These are phyloP conservation scores for Dromiciops gliroides DNA, from an alignment of 2,113 vertebrate species.

Conservation along the genomic window DNA sequence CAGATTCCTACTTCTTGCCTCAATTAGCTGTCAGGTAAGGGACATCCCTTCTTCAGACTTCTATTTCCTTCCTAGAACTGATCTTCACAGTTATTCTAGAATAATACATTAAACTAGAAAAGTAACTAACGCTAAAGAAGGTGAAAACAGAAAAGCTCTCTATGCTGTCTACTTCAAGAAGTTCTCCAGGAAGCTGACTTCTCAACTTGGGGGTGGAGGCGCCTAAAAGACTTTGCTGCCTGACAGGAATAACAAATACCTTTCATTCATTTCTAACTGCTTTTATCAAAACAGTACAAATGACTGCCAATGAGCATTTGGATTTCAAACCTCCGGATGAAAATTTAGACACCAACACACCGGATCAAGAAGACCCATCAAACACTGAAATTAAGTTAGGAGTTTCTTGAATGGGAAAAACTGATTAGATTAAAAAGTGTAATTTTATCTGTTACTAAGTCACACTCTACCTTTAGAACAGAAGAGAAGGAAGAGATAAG, in stretches of 20 bases:
- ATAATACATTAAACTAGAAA: not conserved
- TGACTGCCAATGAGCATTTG: slow-evolving; percentile 6
- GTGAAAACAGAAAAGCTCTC: not conserved
- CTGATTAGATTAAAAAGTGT: not conserved
- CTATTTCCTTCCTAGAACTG: not conserved
- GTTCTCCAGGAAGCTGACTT: slow-evolving; percentile 8
- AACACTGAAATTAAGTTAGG: slow-evolving; percentile 1
- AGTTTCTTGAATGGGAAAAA: not conserved
- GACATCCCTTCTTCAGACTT: not conserved
- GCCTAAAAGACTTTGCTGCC: not conserved
- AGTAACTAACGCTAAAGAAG: not conserved
- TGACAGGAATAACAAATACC: not conserved
- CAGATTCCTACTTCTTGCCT: not conserved
- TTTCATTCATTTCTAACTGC: slow-evolving; percentile 14
- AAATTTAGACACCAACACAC: slow-evolving; percentile 6
- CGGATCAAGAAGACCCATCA: slow-evolving; percentile 24
- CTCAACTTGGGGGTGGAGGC: not conserved
- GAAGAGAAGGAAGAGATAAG: not conserved
- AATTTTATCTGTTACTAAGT: not conserved
- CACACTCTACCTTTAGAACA: not conserved
- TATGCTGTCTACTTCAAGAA: slow-evolving; percentile 49
- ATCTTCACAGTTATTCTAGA: not conserved
- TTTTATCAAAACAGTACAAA: slow-evolving; percentile 34
- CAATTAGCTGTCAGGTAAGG: no score
- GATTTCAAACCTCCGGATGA: not conserved